Conservation (phyloP, 2,888 invertebrate species). For the Blastobasis adustella region DNA sequence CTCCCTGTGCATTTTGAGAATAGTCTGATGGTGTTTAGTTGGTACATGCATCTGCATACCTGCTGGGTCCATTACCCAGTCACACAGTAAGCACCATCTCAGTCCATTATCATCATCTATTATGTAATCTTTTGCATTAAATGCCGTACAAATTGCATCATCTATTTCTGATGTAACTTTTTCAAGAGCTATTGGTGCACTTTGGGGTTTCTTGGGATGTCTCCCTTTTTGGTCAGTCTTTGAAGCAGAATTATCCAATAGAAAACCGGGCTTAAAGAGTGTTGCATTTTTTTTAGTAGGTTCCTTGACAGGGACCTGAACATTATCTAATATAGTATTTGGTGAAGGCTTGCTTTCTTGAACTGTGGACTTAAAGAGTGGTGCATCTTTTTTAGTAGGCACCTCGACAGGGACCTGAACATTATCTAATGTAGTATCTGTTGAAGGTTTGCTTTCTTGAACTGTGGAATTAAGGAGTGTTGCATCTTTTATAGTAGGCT, state of each 20-base stretch:
- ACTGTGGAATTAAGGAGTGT: too few relatives aligned
- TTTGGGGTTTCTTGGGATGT: background rate
- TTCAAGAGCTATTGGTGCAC: background rate
- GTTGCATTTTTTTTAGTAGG: background rate
- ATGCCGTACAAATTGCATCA: slow-evolving; percentile 14
- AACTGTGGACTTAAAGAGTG: background rate
- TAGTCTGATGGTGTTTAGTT: slow-evolving; percentile 20
- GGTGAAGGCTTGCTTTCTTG: background rate
- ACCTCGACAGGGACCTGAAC: background rate
- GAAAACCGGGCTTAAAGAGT: too few relatives aligned
- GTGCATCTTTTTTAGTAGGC: background rate
- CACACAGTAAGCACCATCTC: slow-evolving; percentile 24
- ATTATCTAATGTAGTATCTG: background rate
- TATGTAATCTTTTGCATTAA: slow-evolving; percentile 19
- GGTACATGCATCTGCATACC: slow-evolving; percentile 12
- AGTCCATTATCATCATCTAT: slow-evolving; percentile 11
- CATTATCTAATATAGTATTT: background rate
- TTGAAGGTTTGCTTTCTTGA: background rate
- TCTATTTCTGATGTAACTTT: slow-evolving; percentile 8
- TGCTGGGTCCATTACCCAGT: slow-evolving; percentile 15
- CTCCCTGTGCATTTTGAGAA: slow-evolving; percentile 23
- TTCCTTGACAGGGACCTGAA: background rate
- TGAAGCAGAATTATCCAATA: too few relatives aligned
- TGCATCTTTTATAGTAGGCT: background rate
- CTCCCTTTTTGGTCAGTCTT: background rate